phyloP scores from a whole-genome alignment of 2,797 vertebrate species.

The Pseudocheirus occidentalis region DNA sequence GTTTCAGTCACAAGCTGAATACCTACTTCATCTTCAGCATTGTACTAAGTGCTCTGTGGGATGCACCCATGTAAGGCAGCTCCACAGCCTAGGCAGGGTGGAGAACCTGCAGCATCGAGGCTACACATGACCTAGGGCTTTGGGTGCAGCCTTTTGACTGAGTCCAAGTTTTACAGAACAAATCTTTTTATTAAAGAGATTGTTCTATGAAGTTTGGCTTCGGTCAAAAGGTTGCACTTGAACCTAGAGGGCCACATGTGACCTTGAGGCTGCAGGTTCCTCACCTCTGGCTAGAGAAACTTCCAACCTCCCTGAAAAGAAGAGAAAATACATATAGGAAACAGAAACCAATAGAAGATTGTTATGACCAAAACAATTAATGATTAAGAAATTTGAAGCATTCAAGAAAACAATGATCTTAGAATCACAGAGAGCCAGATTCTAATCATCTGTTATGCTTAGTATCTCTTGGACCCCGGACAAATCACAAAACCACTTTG shows the following conservation, averaged over 20 bases:
- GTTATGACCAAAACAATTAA: not conserved
- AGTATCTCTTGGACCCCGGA: not conserved
- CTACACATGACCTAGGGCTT: too few relatives aligned
- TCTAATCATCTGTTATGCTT: not conserved
- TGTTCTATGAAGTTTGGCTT: too few relatives aligned
- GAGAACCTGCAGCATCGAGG: too few relatives aligned
- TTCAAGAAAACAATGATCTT: not conserved
- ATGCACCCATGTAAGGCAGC: not conserved
- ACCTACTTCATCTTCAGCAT: not conserved
- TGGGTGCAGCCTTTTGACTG: too few relatives aligned
- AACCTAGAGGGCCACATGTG: too few relatives aligned
- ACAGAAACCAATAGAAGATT: slow-evolving; percentile 33
- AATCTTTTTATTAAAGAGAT: too few relatives aligned
- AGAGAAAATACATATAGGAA: slow-evolving; percentile 28
- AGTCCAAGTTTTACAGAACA: too few relatives aligned
- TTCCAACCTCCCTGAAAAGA: not conserved
- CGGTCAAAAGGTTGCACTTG: too few relatives aligned
- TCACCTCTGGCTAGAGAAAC: not conserved
- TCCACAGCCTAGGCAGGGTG: not conserved
- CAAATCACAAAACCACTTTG: not conserved
- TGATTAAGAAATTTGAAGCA: not conserved
- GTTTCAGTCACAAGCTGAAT: not conserved
- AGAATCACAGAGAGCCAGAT: not conserved
- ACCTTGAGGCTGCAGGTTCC: too few relatives aligned
- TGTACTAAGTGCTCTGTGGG: not conserved